A percentile compares a stretch with the other conserved stretches of the same genome.
Evolutionary conservation across 2,888 invertebrate genomes (phyloP).

Genomic region (Drosophila pseudotakahashii): DNA sequence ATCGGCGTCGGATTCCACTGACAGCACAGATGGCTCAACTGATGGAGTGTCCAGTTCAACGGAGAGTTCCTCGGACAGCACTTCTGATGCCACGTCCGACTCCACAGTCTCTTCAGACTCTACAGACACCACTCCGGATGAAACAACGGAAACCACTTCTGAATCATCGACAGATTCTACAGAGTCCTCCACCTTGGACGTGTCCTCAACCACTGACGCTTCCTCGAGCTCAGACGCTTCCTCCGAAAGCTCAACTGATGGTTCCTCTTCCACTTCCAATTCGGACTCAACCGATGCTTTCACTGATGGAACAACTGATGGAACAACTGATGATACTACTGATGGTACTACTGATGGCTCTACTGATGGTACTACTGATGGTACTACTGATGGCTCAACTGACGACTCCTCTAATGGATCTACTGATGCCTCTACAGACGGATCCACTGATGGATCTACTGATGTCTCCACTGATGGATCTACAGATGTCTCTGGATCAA

Average conservation of each 20-base stretch:
- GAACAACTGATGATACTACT: not conserved
- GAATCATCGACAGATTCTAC: constrained; percentile 52
- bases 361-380: constrained; percentile 15
- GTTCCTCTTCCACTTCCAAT: constrained; percentile 32
- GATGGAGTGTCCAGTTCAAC: constrained; percentile 42
- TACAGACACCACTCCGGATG: constrained; percentile 37
- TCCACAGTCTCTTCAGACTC: constrained; percentile 51
- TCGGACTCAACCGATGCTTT: constrained; percentile 14
- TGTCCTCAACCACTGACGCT: constrained; percentile 34
- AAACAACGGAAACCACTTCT: constrained; percentile 41
- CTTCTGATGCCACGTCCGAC: constrained; percentile 41
- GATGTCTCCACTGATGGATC: constrained; percentile 36
- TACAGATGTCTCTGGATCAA: constrained; percentile 25
- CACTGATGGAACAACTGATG: constrained; percentile 18
- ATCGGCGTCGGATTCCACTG: constrained; percentile 10
- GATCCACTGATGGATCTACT: constrained; percentile 20
- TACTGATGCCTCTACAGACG: constrained; percentile 11
- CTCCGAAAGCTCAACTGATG: constrained; percentile 24
- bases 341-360: not conserved
- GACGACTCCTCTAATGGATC: constrained; percentile 8
- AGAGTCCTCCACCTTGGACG: constrained; percentile 49
- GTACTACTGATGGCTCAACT: not conserved
- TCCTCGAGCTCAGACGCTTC: constrained; percentile 41
- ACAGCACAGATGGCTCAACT: constrained; percentile 14
- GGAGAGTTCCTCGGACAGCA: constrained; percentile 34